phyloP scores from a whole-genome alignment of 2,888 invertebrate species.

The Temnothorax unifasciatus region DNA sequence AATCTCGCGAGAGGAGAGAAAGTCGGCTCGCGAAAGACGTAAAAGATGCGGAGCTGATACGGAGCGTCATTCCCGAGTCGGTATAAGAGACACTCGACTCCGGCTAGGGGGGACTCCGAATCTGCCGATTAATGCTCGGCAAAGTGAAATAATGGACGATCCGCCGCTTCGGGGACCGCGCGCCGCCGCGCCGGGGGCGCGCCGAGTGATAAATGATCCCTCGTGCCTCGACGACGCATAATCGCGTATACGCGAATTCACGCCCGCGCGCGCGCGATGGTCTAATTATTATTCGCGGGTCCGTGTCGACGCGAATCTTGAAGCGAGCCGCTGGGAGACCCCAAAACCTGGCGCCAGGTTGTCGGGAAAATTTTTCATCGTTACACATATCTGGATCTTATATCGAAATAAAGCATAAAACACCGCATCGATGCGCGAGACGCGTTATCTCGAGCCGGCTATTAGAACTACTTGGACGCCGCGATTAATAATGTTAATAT shows the following conservation, averaged over 20 bases:
- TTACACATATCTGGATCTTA: background rate
- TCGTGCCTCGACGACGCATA: slow-evolving; percentile 51
- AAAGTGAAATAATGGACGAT: slow-evolving; percentile 75
- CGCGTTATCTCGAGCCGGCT: background rate
- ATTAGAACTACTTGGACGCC: slow-evolving; percentile 9
- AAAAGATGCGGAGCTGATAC: slow-evolving; percentile 6
- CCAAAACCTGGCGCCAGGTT: background rate
- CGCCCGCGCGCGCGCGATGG: background rate
- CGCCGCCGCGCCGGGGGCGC: slow-evolving; percentile 32
- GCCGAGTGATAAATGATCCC: slow-evolving; percentile 74
- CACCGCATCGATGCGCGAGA: background rate
- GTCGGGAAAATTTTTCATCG: background rate
- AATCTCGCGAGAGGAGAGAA: slow-evolving; percentile 9
- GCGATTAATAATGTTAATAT: slow-evolving; percentile 36
- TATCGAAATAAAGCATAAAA: background rate
- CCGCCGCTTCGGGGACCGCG: slow-evolving; percentile 9
- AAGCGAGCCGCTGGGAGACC: background rate
- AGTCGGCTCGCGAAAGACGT: slow-evolving; percentile 30
- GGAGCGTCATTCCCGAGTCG: slow-evolving; percentile 62
- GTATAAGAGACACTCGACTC: slow-evolving; percentile 42
- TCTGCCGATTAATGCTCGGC: slow-evolving; percentile 75
- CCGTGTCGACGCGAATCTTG: background rate
- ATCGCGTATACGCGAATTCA: slow-evolving; percentile 45
- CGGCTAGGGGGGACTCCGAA: slow-evolving; percentile 68
- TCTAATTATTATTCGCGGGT: slow-evolving; percentile 9